Evolutionary conservation across 2,797 vertebrate genomes (phyloP).

Genomic region (Oreochromis mossambicus): DNA sequence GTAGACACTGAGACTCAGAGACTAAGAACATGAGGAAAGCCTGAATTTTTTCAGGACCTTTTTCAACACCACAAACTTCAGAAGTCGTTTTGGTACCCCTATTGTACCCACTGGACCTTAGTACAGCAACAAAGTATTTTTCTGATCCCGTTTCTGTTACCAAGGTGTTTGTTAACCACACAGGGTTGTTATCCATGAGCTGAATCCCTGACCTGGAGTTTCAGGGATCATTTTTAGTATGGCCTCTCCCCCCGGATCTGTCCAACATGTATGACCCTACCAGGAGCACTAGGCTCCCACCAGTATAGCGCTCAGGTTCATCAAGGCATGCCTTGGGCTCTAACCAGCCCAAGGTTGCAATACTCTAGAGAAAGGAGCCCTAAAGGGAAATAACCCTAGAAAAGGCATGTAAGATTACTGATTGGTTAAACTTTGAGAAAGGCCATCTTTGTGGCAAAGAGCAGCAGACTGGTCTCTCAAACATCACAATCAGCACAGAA

Average conservation of each 20-base stretch:
- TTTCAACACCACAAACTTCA: background rate
- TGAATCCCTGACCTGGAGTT: background rate
- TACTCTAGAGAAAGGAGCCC: background rate
- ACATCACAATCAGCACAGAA: background rate
- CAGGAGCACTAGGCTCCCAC: background rate
- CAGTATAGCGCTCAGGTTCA: background rate
- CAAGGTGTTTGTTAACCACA: background rate
- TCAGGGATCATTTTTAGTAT: background rate
- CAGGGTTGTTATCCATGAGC: background rate
- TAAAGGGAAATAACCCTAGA: background rate
- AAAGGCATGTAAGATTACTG: background rate
- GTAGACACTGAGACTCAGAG: background rate
- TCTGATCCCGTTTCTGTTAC: background rate
- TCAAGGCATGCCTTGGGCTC: background rate
- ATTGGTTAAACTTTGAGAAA: background rate
- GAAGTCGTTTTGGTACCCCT: background rate
- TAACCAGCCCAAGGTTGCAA: background rate
- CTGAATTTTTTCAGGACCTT: background rate
- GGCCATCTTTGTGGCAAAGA: background rate
- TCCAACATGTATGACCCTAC: background rate
- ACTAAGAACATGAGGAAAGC: background rate
- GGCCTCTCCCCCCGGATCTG: background rate
- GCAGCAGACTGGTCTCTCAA: background rate
- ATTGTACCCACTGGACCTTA: background rate
- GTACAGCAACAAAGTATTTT: background rate